These are phyloP conservation scores for Brachypalpus laphriformis DNA, from an alignment of 2,888 invertebrate species.

Conservation along the genomic window DNA sequence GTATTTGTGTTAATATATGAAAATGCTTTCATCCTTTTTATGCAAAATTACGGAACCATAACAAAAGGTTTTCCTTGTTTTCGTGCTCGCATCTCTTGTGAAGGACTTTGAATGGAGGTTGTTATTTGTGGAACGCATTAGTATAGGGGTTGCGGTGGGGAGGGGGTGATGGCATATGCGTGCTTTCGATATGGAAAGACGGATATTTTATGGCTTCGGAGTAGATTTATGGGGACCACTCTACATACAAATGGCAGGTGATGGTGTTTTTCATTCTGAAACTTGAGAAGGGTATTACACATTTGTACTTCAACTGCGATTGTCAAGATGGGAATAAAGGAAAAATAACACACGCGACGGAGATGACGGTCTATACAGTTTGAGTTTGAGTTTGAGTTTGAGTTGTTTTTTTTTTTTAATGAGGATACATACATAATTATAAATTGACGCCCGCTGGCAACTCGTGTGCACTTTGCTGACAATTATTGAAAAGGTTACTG, in stretches of 20 bases:
- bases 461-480: neutral
- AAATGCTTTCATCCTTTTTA: constrained; percentile 36
- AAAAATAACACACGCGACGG: too few relatives aligned
- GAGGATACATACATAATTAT: neutral
- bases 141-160: neutral
- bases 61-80: constrained; percentile 28
- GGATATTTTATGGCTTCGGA: neutral
- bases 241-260: constrained; percentile 7
- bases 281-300: constrained; percentile 18
- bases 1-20: constrained; percentile 21
- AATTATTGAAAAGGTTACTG: neutral
- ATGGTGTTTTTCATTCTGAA: neutral
- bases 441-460: neutral
- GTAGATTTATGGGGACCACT: constrained; percentile 25
- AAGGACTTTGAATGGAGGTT: constrained; percentile 6
- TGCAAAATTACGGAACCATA: constrained; percentile 31
- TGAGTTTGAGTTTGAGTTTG: too few relatives aligned
- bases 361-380: neutral
- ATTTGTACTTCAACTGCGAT: neutral
- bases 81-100: neutral
- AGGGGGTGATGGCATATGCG: neutral
- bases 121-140: neutral
- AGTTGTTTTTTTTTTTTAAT: neutral
- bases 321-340: too few relatives aligned
- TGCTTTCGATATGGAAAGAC: neutral